These are phyloP conservation scores for Pseudomyrmex dendroicus DNA, from an alignment of 1,140 invertebrate genomes.

Conservation along the genomic window DNA sequence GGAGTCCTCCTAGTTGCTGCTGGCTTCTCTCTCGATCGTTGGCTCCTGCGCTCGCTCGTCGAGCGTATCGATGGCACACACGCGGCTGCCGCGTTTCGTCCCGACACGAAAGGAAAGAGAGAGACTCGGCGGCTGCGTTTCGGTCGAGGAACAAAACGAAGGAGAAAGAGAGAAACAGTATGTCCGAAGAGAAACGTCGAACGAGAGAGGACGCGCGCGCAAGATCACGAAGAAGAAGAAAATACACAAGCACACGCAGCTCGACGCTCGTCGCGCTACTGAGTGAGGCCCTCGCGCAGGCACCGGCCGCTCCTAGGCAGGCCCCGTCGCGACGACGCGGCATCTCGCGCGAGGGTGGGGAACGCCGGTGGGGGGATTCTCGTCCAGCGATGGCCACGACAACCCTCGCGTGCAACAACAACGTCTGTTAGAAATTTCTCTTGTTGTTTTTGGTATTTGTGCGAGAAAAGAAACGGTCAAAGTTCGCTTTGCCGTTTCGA, in stretches of 20 bases:
- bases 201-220: not conserved
- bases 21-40: conserved; percentile 26
- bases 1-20: not conserved
- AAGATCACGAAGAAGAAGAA: conserved; percentile 5
- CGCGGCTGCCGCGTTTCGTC: conserved; percentile 10
- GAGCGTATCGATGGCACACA: conserved; percentile 31
- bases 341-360: conserved; percentile 19
- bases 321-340: conserved; percentile 15
- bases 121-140: not conserved
- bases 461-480: not conserved
- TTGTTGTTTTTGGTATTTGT: not conserved
- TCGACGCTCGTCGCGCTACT: conserved; percentile 78
- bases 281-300: conserved; percentile 42
- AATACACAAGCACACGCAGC: conserved; percentile 37
- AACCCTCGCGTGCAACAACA: conserved; percentile 2
- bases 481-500: too few relatives aligned
- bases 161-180: not conserved
- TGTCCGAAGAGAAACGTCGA: not conserved
- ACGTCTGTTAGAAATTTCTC: too few relatives aligned
- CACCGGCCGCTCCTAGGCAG: conserved; percentile 27
- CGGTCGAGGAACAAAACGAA: not conserved
- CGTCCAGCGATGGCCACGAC: conserved; percentile 29
- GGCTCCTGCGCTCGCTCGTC: conserved; percentile 28
- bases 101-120: not conserved
- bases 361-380: not conserved